Conservation (phyloP, 2,888 invertebrate genomes). For the Galerucella calmariensis region DNA sequence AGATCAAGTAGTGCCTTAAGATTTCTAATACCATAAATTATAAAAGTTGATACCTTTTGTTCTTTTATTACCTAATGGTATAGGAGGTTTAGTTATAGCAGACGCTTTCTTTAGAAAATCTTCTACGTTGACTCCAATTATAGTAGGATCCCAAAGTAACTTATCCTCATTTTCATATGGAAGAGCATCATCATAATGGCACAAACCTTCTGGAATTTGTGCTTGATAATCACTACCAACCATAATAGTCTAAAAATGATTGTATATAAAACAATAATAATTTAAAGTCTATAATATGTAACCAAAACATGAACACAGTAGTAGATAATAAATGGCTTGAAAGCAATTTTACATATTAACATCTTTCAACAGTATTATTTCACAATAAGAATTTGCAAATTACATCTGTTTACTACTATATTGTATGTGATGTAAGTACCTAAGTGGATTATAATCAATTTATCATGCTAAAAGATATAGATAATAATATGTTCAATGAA, state of each 20-base stretch:
- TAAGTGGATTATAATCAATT: too few species aligned
- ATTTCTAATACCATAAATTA: not conserved
- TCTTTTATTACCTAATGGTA: slow-evolving; percentile 66
- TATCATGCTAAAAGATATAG: too few species aligned
- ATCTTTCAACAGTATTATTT: too few species aligned
- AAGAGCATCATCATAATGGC: slow-evolving; percentile 91
- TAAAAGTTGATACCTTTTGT: not conserved
- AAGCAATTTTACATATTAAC: too few species aligned
- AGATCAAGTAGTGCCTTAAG: not conserved
- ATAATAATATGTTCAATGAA: not conserved
- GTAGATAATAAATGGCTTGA: too few species aligned
- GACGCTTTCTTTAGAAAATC: slow-evolving; percentile 78
- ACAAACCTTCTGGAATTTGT: slow-evolving; percentile 89
- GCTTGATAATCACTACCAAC: slow-evolving; percentile 96
- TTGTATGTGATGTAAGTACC: too few species aligned
- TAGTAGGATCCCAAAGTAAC: slow-evolving; percentile 90
- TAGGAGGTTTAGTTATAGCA: slow-evolving; percentile 65
- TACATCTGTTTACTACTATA: too few species aligned
- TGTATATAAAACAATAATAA: not conserved
- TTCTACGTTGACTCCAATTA: slow-evolving; percentile 80
- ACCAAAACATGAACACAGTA: too few species aligned
- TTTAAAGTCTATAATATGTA: too few species aligned
- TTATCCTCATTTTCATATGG: slow-evolving; percentile 97
- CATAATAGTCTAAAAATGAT: slow-evolving; percentile 80
- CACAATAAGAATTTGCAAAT: too few species aligned